Base-by-base conservation (phyloP, 2,113 vertebrate genomes). In the Melanerpes formicivorus region DNA sequence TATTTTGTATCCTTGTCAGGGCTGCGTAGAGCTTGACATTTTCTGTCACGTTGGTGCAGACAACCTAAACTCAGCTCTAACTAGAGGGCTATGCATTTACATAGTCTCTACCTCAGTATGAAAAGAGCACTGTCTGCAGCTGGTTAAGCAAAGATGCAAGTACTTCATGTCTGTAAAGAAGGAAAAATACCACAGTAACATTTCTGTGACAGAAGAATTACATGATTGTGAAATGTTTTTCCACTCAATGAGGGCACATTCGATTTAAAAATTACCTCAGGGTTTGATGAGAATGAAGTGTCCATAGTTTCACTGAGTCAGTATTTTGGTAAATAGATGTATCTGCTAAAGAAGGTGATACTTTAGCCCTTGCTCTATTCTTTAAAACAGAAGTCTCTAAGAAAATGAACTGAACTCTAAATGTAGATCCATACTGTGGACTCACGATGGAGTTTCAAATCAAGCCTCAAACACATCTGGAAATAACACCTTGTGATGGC, bases 161-260 rank as follows among this genome's bases (percentile, higher is more conserved):
- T 18, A 58, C 8, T 76, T 84, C 1, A 10, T 14, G 8, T 16
- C 5, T 75, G 19, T 23, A 50, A 79, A 56, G 18, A 56, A 58
- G 17, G 18, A 60, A 59, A 80, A 84, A 54, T 29, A 48, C 8
- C 0, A 0, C 23, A 48, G 15, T 17, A 56, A 27, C 3, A 2
- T 42, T 83, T 66, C 32, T 74, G 11, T 60, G 32, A 60, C 0
- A 71, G 62, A 70, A 73, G 3, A 50, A 62, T 50, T 77, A 4
- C 42, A 15, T 21, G 11, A 7, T 19, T 71, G 3, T 29, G 29
- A 63, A 0, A 1, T 34, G 3, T 10, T 80, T 79, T 82, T 87
- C 16, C 6, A 63, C 46, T 8, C 4, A 40, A 0, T 46, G 4
- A 80, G 27, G 23, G 79, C 14, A 27, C 3, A 64, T 8, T 13